phyloP scores from a whole-genome alignment of 64 coral and sea anemone species.

The Pocillopora damicornis region DNA sequence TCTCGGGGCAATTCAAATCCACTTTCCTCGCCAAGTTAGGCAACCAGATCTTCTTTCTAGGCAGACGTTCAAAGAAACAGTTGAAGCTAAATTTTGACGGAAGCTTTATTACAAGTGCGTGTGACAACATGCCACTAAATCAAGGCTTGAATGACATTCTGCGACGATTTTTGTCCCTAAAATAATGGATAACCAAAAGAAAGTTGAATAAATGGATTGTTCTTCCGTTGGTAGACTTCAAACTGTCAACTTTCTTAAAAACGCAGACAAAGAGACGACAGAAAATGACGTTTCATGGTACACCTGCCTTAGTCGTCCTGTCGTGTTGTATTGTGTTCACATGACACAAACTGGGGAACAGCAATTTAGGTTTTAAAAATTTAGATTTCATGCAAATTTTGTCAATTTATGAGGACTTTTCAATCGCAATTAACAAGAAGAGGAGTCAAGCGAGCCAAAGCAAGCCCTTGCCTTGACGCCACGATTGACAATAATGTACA shows the following conservation, averaged over 20 bases:
- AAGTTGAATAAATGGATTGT: conserved; percentile 35
- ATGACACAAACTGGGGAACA: background rate
- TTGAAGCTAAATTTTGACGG: background rate
- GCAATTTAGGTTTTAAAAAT: background rate
- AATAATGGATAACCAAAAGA: conserved; percentile 33
- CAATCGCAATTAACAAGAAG: background rate
- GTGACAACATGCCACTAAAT: conserved; percentile 3
- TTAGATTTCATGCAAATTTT: background rate
- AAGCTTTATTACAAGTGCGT: too few relatives aligned
- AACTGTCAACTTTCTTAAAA: conserved; percentile 38
- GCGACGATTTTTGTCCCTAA: background rate
- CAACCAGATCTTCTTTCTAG: too few relatives aligned
- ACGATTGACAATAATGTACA: background rate
- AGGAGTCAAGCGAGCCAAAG: background rate
- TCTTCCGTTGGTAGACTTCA: conserved; percentile 12
- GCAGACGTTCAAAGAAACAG: background rate
- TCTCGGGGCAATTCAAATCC: background rate
- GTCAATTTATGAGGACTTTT: background rate
- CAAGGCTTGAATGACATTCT: background rate
- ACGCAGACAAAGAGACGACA: conserved; percentile 33
- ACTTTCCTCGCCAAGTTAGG: background rate
- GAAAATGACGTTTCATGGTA: conserved; percentile 15
- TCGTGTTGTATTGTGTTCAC: background rate
- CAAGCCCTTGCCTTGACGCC: background rate
- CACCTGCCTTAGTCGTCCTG: conserved; percentile 1